Evolutionary conservation across 2,113 vertebrate species (phyloP).

Genomic region (Ciconia stormi): DNA sequence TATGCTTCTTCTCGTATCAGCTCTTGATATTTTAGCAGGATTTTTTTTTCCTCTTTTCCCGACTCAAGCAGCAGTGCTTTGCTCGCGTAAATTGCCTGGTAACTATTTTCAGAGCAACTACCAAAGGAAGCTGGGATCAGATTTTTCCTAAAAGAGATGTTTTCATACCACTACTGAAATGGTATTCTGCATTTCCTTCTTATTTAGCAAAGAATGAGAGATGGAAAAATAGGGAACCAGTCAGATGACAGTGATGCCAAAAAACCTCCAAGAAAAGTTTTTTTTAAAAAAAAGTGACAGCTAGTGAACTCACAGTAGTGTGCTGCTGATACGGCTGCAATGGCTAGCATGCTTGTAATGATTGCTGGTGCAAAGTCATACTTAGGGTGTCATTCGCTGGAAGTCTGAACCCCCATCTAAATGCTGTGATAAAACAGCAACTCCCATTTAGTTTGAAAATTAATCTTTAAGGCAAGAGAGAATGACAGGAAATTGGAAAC

Average conservation of each 20-base stretch:
- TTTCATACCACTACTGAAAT: not conserved
- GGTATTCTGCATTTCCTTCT: not conserved
- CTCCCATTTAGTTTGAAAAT: not conserved
- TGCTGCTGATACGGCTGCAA: rapidly evolving
- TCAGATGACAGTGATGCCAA: not conserved
- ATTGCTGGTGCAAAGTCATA: not conserved
- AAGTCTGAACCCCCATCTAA: not conserved
- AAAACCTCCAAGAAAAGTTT: not conserved
- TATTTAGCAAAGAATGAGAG: not conserved
- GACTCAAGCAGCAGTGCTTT: not conserved
- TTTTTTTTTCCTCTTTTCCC: not conserved
- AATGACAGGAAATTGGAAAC: not conserved
- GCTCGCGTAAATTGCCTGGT: not conserved
- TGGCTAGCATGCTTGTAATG: not conserved
- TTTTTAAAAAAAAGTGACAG: not conserved
- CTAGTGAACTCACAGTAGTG: not conserved
- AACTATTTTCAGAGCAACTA: not conserved
- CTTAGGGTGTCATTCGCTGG: rapidly evolving
- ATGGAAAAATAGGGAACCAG: not conserved
- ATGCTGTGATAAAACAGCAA: not conserved
- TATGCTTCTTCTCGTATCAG: not conserved
- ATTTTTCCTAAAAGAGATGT: not conserved
- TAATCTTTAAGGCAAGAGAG: not conserved
- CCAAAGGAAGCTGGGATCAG: not conserved
- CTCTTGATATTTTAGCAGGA: not conserved